Conservation (phyloP, 2,797 vertebrate genomes). For the Emydoidea blandingii region DNA sequence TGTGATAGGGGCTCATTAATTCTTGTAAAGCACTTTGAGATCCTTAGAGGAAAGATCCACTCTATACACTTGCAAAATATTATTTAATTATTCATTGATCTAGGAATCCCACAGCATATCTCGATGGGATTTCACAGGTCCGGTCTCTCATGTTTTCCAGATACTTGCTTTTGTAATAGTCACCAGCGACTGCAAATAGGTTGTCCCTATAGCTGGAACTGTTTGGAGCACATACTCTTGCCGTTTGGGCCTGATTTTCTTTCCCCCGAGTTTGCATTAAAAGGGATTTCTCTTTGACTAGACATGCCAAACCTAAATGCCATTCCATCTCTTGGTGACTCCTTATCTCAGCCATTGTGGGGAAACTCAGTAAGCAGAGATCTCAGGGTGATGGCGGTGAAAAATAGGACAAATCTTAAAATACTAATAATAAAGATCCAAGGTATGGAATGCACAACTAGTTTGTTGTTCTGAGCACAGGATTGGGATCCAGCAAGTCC, state of each 20-base stretch:
- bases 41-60: background rate
- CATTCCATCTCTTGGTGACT: background rate
- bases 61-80: fast-evolving
- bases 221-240: background rate
- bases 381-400: fast-evolving
- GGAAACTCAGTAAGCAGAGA: background rate
- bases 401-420: background rate
- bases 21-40: background rate
- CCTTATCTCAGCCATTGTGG: fast-evolving
- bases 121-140: background rate
- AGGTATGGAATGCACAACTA: fast-evolving
- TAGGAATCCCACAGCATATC: background rate
- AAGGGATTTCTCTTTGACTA: background rate
- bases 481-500: background rate
- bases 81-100: background rate
- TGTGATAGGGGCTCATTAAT: fast-evolving
- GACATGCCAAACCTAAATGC: background rate
- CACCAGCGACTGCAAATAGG: background rate
- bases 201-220: background rate
- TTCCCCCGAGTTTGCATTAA: background rate
- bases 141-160: background rate
- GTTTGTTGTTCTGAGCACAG: background rate
- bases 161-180: fast-evolving
- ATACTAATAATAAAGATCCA: background rate
- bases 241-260: background rate